A percentile compares a stretch with the other conserved stretches of the same genome.
Conservation (phyloP, 2,797 vertebrate genomes). For the Alfaro cultratus region DNA sequence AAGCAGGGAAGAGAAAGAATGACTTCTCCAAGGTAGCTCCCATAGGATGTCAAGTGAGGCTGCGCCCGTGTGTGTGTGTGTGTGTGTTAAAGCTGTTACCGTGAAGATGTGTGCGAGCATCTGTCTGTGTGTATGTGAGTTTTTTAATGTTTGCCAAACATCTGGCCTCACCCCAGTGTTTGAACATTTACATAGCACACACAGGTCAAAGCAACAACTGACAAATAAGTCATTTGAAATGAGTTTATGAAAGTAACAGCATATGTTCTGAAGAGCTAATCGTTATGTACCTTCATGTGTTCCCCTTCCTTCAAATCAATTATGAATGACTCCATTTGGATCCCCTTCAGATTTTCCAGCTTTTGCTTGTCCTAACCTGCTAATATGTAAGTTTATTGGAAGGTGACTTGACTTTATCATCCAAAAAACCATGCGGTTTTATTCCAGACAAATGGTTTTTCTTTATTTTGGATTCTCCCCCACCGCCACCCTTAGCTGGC, state of each 20-base stretch:
- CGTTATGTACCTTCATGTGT: slow-evolving; percentile 62
- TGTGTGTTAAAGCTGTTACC: neutral
- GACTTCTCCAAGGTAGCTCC: slow-evolving; percentile 33
- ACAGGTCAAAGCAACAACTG: slow-evolving; percentile 74
- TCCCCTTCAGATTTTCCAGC: slow-evolving; percentile 24
- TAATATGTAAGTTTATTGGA: slow-evolving; percentile 54
- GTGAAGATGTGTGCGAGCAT: slow-evolving; percentile 28
- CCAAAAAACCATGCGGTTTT: slow-evolving; percentile 7
- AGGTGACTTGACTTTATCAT: slow-evolving; percentile 34
- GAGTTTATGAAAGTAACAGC: slow-evolving; percentile 57
- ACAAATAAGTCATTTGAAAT: slow-evolving; percentile 70
- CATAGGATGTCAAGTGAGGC: slow-evolving; percentile 43
- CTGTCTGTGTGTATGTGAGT: slow-evolving; percentile 27
- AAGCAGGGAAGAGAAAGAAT: slow-evolving; percentile 27
- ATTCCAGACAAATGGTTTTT: slow-evolving; percentile 35
- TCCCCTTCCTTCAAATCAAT: slow-evolving; percentile 55
- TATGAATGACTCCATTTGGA: slow-evolving; percentile 61
- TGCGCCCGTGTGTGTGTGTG: slow-evolving; percentile 6
- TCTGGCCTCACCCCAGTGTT: slow-evolving; percentile 72
- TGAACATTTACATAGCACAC: slow-evolving; percentile 69
- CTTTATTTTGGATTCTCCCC: neutral
- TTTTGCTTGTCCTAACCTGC: slow-evolving; percentile 11
- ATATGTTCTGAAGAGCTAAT: slow-evolving; percentile 58
- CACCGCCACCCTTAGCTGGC: neutral
- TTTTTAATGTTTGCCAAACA: slow-evolving; percentile 69